Base-by-base conservation (phyloP, 2,888 invertebrate species). In the Agriopis marginaria region DNA sequence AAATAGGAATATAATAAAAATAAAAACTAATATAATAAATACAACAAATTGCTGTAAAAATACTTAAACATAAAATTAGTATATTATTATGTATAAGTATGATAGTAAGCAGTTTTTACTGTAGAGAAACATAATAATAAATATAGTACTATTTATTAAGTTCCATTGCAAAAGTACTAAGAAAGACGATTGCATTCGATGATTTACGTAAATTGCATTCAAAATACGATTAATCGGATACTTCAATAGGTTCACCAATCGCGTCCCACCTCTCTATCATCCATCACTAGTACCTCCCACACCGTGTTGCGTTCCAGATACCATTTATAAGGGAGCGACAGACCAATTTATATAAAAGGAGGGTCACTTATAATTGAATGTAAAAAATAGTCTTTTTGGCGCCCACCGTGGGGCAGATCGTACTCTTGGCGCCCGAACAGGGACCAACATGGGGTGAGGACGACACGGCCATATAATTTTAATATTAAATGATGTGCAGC, bases 311-410 rank as follows among this genome's bases (percentile, higher is more conserved):
- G 77, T 80, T 77, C 82, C 75, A 82, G 79, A 87, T 83, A 85
- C 86, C 90, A 93, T 93, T 92, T 90, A 91, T 93, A 85, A 92
- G 86, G 86, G 89, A 82, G 86, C 86, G 89, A 91, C 90, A 89
- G 87, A 89, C 85, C 90, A 90, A 93, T 93, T 92, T 91, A 92
- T 93, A 90, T 88, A 88, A 83, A 87, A 86, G 84, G 85, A 87
- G 88, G 90, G 92, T 87, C 87, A 89, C 81, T 84, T 85, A 86
- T 93, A 91, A 93, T 93, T 92, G 91, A 92, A 92, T 90, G 89
- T 89, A 90, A 92, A 93, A 92, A 93, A 92, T 91, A 84, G 87
- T 79, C 86, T 82, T 85, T 84, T 83, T 89, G 85, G 81, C 82
- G 80, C 84, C 85, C 85, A 82, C 77, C 77, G 77, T 80, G 83